Evolutionary conservation across 2,888 invertebrate genomes (phyloP).

Genomic region (Poecilus cupreus): DNA sequence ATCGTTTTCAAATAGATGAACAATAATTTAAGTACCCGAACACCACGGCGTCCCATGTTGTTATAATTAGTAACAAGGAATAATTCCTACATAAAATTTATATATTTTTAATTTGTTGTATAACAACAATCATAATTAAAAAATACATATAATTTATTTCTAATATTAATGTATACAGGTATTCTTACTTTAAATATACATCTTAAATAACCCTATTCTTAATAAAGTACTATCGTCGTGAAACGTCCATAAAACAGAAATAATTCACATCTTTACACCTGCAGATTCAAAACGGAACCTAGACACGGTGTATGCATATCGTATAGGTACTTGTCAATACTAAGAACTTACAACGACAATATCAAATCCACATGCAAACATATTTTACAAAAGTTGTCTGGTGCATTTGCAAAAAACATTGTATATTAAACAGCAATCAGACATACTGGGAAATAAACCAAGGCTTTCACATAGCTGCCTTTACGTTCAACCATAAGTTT

Average conservation of each 20-base stretch:
- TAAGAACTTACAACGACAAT: constrained; percentile 30
- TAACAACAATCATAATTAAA: constrained; percentile 50
- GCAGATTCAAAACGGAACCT: background rate
- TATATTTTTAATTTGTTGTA: constrained; percentile 38
- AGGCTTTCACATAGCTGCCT: background rate
- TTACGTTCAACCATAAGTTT: constrained; percentile 50
- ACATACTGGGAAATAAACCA: background rate
- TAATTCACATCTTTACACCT: constrained; percentile 6
- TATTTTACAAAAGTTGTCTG: constrained; percentile 21
- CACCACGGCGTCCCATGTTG: too few relatives aligned
- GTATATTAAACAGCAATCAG: background rate
- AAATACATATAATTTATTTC: constrained; percentile 60
- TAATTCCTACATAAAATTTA: constrained; percentile 34
- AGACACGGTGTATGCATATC: background rate
- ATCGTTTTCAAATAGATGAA: too few relatives aligned
- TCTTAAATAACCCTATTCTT: constrained; percentile 45
- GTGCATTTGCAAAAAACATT: background rate
- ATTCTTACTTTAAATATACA: constrained; percentile 56
- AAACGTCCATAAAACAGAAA: constrained; percentile 37
- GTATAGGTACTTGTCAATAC: constrained; percentile 27
- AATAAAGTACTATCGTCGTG: constrained; percentile 45
- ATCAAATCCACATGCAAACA: constrained; percentile 48
- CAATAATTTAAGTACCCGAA: too few relatives aligned
- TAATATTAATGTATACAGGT: constrained; percentile 58
- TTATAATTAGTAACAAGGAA: background rate